Evolutionary conservation across 2,113 vertebrate species (phyloP).

Genomic region (Macquaria ambigua): DNA sequence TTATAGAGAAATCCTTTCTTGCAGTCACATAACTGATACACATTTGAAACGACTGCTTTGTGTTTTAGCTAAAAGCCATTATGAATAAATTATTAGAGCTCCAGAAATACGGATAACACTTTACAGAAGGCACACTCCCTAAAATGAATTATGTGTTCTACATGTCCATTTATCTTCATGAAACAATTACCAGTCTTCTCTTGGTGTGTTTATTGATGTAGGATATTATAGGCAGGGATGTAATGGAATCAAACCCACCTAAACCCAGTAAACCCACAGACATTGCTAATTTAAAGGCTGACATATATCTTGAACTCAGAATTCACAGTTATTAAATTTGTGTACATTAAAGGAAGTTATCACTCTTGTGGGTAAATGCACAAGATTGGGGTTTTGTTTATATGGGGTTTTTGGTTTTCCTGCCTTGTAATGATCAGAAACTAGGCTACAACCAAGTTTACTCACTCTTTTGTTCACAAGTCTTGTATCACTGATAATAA

Average conservation of each 20-base stretch:
- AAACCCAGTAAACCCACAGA: background rate
- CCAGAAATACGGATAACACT: background rate
- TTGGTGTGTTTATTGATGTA: constrained; percentile 7
- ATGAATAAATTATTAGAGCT: background rate
- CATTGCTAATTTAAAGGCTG: background rate
- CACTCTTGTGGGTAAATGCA: background rate
- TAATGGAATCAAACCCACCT: background rate
- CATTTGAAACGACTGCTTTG: background rate
- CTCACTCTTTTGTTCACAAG: background rate
- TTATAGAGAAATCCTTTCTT: background rate
- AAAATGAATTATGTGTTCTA: background rate
- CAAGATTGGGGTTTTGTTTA: too few relatives aligned
- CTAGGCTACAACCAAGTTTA: too few relatives aligned
- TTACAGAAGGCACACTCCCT: background rate
- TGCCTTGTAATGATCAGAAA: background rate
- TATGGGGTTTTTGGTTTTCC: background rate
- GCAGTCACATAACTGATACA: background rate
- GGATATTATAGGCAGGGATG: background rate
- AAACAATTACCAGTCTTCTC: background rate
- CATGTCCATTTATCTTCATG: background rate
- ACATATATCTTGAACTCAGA: background rate
- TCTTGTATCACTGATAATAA: background rate
- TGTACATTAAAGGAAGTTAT: background rate
- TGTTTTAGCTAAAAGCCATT: background rate
- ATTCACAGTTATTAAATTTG: background rate